Evolutionary conservation across 1,140 invertebrate genomes (phyloP), one percentile per base, ranked within the genome.

Genomic region (Penaeus indicus): DNA sequence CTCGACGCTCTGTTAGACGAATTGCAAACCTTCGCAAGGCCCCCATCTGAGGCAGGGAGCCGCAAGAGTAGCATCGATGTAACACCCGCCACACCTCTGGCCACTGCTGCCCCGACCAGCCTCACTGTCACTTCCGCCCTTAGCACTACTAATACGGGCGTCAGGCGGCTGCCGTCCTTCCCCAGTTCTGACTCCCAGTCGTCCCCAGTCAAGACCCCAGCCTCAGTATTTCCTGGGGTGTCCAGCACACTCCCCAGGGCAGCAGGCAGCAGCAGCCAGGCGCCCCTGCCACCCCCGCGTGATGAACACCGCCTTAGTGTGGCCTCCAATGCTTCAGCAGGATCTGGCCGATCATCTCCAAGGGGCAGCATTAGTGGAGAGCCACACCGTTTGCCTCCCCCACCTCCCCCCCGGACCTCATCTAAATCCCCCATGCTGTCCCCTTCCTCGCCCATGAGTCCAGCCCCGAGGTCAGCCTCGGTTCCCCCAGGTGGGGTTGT

Each of bases 141-240:
- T 22, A 82, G 80, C 42, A 77, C 86, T 61, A 77, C 86, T 38
- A 84, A 85, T 27, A 90, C 87, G 60, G 84, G 84, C 47, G 88
- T 91, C 64, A 77, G 88, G 85, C 90, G 90, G n/a, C 75, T 91
- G 75, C 90, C 90, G 42, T 89, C 88, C 77, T 91, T 91, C 78
- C 90, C 90, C 18, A 91, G 90, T 82, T 91, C 90, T 54, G 90
- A 91, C 75, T 91, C 90, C 67, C 90, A 91, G 83, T 86, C 90
- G 38, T 91, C 90, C 32, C 88, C 90, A 22, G 79, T 89, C 63
- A 89, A 91, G 84, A 88, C 88, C 42, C 81, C 88, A n/a, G 79
- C 86, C 72, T 81, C 61, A 63, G 62, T 89, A n/a, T 88, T 85
- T 27, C 77, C 88, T 27, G 80, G 83, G 42, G 77, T 82, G 22